Evolutionary conservation across 2,797 vertebrate genomes (phyloP), one percentile per base, ranked within the genome.

Genomic region (Gymnoscopelus braueri): DNA sequence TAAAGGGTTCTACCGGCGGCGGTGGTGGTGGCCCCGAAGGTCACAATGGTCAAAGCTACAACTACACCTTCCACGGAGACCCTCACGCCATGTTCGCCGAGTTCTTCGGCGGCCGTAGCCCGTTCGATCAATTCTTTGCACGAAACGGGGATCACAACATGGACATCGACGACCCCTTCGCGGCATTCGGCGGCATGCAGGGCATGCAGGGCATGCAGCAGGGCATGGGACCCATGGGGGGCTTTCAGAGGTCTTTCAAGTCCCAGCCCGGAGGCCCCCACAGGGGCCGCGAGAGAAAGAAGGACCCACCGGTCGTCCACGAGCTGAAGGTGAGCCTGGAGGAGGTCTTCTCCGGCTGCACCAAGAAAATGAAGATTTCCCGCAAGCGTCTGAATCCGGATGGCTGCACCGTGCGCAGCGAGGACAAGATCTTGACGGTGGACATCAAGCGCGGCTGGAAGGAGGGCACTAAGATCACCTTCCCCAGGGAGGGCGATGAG

Each of bases 391-490:
- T 99, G 83, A 99, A 98, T 72, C 93, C 95, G 0, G 97, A 99
- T 64, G 97, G 98, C 58, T 94, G 94, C 92, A 95, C 95, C 52
- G 88, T 94, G 49, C 95, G 94, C 82, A 96, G 83, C 9, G 97
- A 99, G 83, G 97, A 99, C 93, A 99, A 99, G 93, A 98, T 99
- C 86, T 91, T 99, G 64, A 97, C 96, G 0, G 97, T 99, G 48
- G 96, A 99, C 88, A 97, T 99, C 80, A 98, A 97, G 77, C 96
- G 94, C 7, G 98, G 98, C 35, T 99, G 98, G 98, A 99, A 99
- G 86, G 98, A 99, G 87, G 98, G 98, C 49, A 99, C 97, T 56
- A 98, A 98, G 91, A 99, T 99, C 87, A 99, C 98, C 63, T 99
- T 99, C 79, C 97, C 97, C 0, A 95, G 93, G 76, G 97, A 99